Evolutionary conservation across 2,888 invertebrate genomes (phyloP), one percentile per base, ranked within the genome.

Genomic region (Pecten maximus): DNA sequence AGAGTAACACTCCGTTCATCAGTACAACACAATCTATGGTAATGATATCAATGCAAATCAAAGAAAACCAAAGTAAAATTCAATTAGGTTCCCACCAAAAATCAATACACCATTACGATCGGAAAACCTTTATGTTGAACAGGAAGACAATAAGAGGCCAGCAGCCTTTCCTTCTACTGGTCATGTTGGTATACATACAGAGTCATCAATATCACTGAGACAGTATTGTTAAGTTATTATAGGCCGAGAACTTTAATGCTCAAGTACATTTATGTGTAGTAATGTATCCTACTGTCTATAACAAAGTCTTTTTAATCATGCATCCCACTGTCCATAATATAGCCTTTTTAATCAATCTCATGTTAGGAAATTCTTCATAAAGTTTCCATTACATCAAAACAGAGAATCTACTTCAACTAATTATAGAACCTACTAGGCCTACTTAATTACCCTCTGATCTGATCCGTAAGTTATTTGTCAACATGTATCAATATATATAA

Each of bases 301-400:
- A 54, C 50, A 54, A 19, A 54, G n/a, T n/a, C n/a, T n/a, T n/a
- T n/a, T n/a, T n/a, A n/a, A n/a, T n/a, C n/a, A n/a, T n/a, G n/a
- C n/a, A 35, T 74, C 28, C 28, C 23, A 74, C 35, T 74, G 74
- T 74, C 74, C 35, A 35, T 15, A 74, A 12, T 10, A 4, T 23
- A 35, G 74, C 15, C 28, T 35, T 74, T 74, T 74, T 74, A 74
- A 74, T 74, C 74, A 74, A 74, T 74, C 74, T 74, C 74, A 74
- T 35, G 28, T 35, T 0, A 35, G 35, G 35, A 10, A 15, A 35
- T 4, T 35, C 74, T 74, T 74, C 74, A 74, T 54, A 74, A 74
- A 74, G 74, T 74, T 15, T 28, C 74, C 74, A 15, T 8, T 15
- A 74, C 2, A 74, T 6, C n/a, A 54, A 54, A 74, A 28, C n/a